Evolutionary conservation across 2,113 vertebrate genomes (phyloP).

Genomic region (Callopanchax toddi): DNA sequence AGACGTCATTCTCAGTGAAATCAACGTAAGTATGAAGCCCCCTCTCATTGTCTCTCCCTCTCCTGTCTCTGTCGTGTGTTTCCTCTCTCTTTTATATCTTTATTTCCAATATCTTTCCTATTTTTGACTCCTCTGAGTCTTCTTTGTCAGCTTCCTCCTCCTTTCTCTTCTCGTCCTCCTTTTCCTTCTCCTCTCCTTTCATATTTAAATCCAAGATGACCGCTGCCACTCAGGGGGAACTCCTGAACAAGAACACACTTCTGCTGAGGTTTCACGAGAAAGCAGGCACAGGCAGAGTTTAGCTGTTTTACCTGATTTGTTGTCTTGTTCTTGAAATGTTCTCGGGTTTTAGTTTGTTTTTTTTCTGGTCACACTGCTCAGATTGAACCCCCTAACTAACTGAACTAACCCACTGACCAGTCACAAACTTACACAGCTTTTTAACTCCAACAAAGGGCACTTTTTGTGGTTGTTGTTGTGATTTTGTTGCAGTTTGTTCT

Average conservation of each 20-base stretch:
- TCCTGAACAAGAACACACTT: slow-evolving; percentile 35
- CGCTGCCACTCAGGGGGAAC: slow-evolving; percentile 47
- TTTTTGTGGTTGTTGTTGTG: slow-evolving; percentile 40
- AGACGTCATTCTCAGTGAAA: slow-evolving; percentile 99
- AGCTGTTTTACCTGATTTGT: slow-evolving; percentile 36
- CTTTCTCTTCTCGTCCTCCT: slow-evolving; percentile 29
- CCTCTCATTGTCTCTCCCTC: slow-evolving; percentile 72
- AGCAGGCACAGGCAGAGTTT: slow-evolving; percentile 50
- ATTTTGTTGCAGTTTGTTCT: slow-evolving; percentile 62
- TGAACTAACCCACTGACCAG: slow-evolving; percentile 73
- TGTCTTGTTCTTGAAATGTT: slow-evolving; percentile 46
- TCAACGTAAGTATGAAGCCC: slow-evolving; percentile 98
- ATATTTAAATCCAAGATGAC: slow-evolving; percentile 71
- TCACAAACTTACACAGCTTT: slow-evolving; percentile 56
- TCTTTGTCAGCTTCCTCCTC: slow-evolving; percentile 22
- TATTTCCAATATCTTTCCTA: slow-evolving; percentile 50
- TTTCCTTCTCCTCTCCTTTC: slow-evolving; percentile 29
- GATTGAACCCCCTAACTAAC: slow-evolving; percentile 67
- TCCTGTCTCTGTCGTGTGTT: slow-evolving; percentile 70
- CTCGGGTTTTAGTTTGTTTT: slow-evolving; percentile 21
- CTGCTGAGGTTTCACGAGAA: slow-evolving; percentile 39
- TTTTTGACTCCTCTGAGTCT: slow-evolving; percentile 35
- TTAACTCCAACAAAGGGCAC: slow-evolving; percentile 46
- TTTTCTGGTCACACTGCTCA: slow-evolving; percentile 33
- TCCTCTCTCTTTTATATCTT: slow-evolving; percentile 56